phyloP scores from a whole-genome alignment of 2,888 invertebrate genomes.

The Thymelicus acteon region DNA sequence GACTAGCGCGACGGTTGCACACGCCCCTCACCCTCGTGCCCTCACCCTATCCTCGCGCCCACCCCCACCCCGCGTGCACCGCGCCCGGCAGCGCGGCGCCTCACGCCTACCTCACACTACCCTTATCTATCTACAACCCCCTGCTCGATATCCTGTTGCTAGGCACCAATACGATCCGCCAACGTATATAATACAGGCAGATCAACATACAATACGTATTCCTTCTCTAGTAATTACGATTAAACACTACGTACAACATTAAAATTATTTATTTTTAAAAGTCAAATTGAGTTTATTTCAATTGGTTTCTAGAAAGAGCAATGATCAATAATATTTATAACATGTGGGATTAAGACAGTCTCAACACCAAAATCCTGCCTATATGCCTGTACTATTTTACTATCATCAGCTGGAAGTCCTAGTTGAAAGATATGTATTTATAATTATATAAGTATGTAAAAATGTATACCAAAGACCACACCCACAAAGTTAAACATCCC shows the following conservation, averaged over 20 bases:
- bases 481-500: too few species aligned
- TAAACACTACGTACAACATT: neutral
- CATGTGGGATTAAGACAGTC: neutral
- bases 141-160: constrained; percentile 47
- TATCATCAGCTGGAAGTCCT: too few species aligned
- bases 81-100: constrained; percentile 44
- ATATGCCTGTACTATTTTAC: too few species aligned
- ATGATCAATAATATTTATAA: neutral
- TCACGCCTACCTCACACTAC: constrained; percentile 47
- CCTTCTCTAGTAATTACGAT: constrained; percentile 1
- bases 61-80: constrained; percentile 65
- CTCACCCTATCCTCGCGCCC: constrained; percentile 61
- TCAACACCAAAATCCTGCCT: too few species aligned
- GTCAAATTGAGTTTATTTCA: neutral
- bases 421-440: too few species aligned
- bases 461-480: too few species aligned
- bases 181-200: constrained; percentile 38
- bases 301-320: neutral
- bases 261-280: neutral
- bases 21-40: constrained; percentile 68
- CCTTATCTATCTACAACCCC: constrained; percentile 45
- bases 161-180: constrained; percentile 41
- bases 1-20: constrained; percentile 81
- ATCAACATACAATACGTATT: constrained; percentile 25
- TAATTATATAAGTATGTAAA: too few species aligned